Percentiles rank a stretch among this genome's conserved stretches.
Conservation (phyloP, 2,113 vertebrate genomes). For the Cromileptes altivelis region DNA sequence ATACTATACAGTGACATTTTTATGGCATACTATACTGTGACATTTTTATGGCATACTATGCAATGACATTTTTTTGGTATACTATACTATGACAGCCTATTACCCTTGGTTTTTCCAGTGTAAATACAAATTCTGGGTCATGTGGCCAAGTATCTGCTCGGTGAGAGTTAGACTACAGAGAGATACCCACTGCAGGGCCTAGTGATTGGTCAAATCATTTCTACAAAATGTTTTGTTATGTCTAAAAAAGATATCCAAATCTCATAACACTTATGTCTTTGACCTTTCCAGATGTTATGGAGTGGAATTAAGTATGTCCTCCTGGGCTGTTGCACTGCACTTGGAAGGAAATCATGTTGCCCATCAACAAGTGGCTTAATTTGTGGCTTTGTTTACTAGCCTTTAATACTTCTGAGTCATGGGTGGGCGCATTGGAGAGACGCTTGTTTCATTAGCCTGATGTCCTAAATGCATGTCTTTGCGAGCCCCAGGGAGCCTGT, state of each 20-base stretch:
- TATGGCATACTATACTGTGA: too few relatives aligned
- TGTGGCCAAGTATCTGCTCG: too few relatives aligned
- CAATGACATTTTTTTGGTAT: too few relatives aligned
- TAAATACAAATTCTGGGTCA: too few relatives aligned
- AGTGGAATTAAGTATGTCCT: background rate
- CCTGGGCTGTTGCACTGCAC: background rate
- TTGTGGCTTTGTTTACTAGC: background rate
- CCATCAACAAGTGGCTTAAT: constrained; percentile 9
- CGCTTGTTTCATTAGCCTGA: constrained; percentile 21
- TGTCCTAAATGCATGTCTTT: constrained; percentile 22
- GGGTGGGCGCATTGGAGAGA: background rate
- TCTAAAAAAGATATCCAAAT: background rate
- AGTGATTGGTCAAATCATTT: background rate
- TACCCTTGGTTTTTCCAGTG: too few relatives aligned
- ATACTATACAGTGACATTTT: too few relatives aligned
- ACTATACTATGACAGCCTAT: too few relatives aligned
- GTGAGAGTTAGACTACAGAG: too few relatives aligned
- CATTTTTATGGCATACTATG: too few relatives aligned
- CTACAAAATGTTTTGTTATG: background rate
- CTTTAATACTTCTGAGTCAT: constrained; percentile 14
- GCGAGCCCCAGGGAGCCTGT: background rate
- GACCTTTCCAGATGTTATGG: background rate
- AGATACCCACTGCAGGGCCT: too few relatives aligned
- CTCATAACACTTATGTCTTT: background rate
- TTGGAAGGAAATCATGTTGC: background rate